Base-by-base conservation (phyloP, 2,797 vertebrate genomes). In the Lepidocolaptes lacrymiger region DNA sequence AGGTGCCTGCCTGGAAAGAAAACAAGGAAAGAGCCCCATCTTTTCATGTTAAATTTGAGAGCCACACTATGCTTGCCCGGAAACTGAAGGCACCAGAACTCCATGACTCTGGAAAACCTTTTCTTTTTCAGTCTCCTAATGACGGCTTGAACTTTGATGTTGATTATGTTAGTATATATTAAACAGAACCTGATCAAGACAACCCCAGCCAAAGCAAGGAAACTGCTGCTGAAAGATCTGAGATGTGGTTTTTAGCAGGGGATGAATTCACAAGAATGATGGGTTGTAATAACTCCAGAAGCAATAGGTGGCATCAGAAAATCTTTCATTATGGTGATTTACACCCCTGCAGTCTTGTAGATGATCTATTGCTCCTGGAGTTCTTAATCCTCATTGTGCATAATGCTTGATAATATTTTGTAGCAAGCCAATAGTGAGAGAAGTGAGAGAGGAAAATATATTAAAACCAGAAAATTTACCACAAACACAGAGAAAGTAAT, bases 231-330 rank as follows among this genome's bases (percentile, higher is more conserved):
- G 43, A 78, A 77, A 58, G 69, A 81, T 77, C 55, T 56, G 43
- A 74, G 43, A 68, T 8, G 16, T 69, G 30, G 0, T 19, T 94
- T 91, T 85, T 72, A 86, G 23, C 46, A 72, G 46, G 27, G 14
- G 13, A 78, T 51, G n/a, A 88, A 88, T 77, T 83, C 49, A 83
- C 11, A 58, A 77, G 32, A 79, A 75, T 30, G 37, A 76, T 89
- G 46, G 18, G 24, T 61, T 76, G 17, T 62, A 82, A 74, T 77
- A 85, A 71, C 75, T 77, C 41, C 44, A 46, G 49, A 37, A 78
- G 51, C 75, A 79, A 89, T 77, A 87, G 46, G 66, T 88, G 72
- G 36, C 73, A 88, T 83, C 46, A 64, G 64, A 88, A 95, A 79
- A 73, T 62, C 64, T 94, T 85, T 92, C 23, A 24, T 39, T n/a